These are phyloP conservation scores for Aphrocallistes beatrix DNA, from an alignment of 37 sponge, comb jelly and placozoan genomes.

Conservation along the genomic window DNA sequence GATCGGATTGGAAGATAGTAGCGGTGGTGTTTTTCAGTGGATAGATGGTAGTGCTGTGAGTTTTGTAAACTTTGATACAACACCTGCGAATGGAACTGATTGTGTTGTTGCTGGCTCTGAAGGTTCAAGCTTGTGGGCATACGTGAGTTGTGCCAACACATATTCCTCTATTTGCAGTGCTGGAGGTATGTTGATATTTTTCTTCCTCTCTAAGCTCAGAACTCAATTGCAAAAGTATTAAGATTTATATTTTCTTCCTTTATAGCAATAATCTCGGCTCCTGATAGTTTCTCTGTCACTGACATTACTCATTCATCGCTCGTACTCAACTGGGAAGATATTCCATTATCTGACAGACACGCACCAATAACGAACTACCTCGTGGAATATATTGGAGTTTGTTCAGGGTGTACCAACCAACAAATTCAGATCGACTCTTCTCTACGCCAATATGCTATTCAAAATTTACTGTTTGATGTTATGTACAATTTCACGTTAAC, in stretches of 20 bases:
- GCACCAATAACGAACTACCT: background rate
- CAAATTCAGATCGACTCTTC: background rate
- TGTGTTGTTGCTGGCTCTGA: background rate
- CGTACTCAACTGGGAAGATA: background rate
- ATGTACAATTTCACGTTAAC: background rate
- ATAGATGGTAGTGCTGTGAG: background rate
- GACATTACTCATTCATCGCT: background rate
- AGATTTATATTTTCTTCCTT: background rate
- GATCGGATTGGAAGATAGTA: background rate
- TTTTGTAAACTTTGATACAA: background rate
- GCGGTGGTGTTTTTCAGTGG: background rate
- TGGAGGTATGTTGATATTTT: background rate
- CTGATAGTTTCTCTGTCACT: background rate
- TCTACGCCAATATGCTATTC: background rate
- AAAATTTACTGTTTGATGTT: background rate
- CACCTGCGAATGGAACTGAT: background rate
- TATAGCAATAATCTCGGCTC: background rate
- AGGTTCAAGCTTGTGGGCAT: background rate
- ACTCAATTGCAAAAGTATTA: background rate
- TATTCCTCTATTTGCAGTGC: background rate
- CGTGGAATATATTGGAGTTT: background rate
- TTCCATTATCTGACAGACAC: background rate
- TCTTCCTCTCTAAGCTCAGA: background rate
- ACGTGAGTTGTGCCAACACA: background rate
- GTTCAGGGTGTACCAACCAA: background rate